phyloP scores from a whole-genome alignment of 2,797 vertebrate genomes.

The Chaetodon trifasciatus region DNA sequence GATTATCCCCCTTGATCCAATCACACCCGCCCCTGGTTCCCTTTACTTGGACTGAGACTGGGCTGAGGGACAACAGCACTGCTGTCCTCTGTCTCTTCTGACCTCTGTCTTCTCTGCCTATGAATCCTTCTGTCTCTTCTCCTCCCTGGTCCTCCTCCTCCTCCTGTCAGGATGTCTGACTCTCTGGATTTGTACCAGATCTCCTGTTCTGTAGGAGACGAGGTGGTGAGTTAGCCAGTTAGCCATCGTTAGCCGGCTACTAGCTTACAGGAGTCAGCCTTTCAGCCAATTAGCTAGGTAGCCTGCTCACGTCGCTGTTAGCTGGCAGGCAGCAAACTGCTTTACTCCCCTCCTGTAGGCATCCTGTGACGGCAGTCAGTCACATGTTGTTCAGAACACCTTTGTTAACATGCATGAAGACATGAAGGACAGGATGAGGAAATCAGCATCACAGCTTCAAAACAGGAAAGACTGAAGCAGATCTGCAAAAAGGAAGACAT shows the following conservation, averaged over 20 bases:
- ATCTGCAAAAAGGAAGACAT: not conserved
- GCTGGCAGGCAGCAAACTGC: not conserved
- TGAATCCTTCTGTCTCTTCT: not conserved
- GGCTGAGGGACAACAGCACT: conserved; percentile 1
- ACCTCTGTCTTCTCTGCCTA: not conserved
- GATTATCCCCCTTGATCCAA: conserved; percentile 51
- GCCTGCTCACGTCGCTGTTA: conserved; percentile 11
- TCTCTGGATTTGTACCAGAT: conserved; percentile 78
- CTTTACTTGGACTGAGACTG: conserved; percentile 4
- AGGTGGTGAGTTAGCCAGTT: conserved; percentile 75
- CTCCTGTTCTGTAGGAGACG: conserved; percentile 64
- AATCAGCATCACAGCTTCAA: not conserved
- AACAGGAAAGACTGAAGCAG: not conserved
- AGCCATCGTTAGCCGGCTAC: conserved; percentile 14
- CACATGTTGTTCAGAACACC: not conserved
- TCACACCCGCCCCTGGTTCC: conserved; percentile 26
- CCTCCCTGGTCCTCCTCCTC: not conserved
- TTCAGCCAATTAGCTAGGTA: conserved; percentile 1
- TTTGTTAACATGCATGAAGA: not conserved
- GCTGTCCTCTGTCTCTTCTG: not conserved
- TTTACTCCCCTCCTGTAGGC: not conserved
- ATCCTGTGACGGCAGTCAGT: not conserved
- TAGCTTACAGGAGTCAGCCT: not conserved
- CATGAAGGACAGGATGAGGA: not conserved
- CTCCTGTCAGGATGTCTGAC: conserved; percentile 70